Conservation (phyloP, 2,797 vertebrate genomes). For the Gymnoscopelus microlampas region DNA sequence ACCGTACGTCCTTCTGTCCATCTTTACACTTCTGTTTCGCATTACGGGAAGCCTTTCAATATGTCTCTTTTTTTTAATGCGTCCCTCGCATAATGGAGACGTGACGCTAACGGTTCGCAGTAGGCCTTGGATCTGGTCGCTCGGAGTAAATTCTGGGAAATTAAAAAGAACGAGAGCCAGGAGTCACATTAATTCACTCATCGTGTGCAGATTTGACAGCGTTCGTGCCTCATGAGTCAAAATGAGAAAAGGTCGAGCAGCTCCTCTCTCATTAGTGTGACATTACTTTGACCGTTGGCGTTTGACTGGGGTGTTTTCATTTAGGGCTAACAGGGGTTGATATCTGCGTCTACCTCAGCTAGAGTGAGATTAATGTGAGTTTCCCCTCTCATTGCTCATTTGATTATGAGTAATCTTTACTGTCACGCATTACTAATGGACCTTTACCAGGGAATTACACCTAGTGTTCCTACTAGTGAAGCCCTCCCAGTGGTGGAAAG, state of each 20-base stretch:
- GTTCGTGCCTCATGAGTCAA: background rate
- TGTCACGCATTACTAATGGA: too few relatives aligned
- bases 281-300: background rate
- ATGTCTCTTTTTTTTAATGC: conserved; percentile 30
- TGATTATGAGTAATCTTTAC: too few relatives aligned
- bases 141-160: conserved; percentile 28
- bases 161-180: background rate
- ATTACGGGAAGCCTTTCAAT: conserved; percentile 51
- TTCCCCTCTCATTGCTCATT: too few relatives aligned
- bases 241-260: background rate
- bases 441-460: too few relatives aligned
- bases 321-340: background rate
- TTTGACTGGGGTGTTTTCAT: background rate
- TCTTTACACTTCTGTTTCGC: conserved; percentile 56
- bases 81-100: conserved; percentile 28
- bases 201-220: conserved; percentile 10
- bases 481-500: too few relatives aligned
- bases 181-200: background rate
- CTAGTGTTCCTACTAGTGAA: too few relatives aligned
- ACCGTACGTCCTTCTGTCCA: conserved; percentile 50
- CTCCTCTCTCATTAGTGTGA: background rate
- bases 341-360: background rate
- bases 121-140: conserved; percentile 8
- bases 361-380: conserved; percentile 11
- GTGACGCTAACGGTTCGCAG: conserved; percentile 19